phyloP scores from a whole-genome alignment of 1,140 invertebrate species.

The Drosophila kohkoa region DNA sequence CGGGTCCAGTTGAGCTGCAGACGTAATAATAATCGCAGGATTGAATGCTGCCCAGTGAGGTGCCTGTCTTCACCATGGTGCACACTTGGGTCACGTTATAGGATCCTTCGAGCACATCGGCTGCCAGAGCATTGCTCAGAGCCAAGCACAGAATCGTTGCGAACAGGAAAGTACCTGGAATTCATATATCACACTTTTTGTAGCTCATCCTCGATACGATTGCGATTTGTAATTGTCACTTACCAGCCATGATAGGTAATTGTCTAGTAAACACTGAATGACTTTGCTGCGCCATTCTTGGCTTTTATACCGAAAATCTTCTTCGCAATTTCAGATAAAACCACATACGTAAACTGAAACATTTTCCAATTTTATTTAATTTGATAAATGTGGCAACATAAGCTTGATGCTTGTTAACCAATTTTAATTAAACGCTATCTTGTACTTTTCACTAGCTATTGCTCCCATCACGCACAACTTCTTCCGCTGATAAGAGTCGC shows the following conservation, averaged over 20 bases:
- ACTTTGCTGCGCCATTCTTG: not conserved
- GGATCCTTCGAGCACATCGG: conserved; percentile 49
- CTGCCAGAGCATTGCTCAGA: conserved; percentile 43
- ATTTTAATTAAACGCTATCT: conserved; percentile 68
- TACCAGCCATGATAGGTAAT: conserved; percentile 46
- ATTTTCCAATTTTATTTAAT: conserved; percentile 67
- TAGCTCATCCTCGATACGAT: not conserved
- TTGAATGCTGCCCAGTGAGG: conserved; percentile 48
- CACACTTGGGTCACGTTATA: conserved; percentile 68
- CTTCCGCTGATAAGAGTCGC: not conserved
- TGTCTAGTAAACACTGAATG: conserved; percentile 23
- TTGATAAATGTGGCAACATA: conserved; percentile 38
- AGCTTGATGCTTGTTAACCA: conserved; percentile 36
- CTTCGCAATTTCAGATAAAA: conserved; percentile 6
- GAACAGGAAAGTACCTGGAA: conserved; percentile 12
- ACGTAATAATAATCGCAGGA: conserved; percentile 61
- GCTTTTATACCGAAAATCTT: conserved; percentile 36
- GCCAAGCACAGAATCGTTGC: conserved; percentile 52
- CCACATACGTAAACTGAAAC: conserved; percentile 16
- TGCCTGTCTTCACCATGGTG: conserved; percentile 35
- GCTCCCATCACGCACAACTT: not conserved
- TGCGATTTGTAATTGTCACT: conserved; percentile 9
- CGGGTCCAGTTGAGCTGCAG: conserved; percentile 43
- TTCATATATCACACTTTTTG: no score
- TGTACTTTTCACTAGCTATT: not conserved